Evolutionary conservation across 2,888 invertebrate genomes (phyloP), one percentile per base, ranked within the genome.

Genomic region (Tiliacea citrago): DNA sequence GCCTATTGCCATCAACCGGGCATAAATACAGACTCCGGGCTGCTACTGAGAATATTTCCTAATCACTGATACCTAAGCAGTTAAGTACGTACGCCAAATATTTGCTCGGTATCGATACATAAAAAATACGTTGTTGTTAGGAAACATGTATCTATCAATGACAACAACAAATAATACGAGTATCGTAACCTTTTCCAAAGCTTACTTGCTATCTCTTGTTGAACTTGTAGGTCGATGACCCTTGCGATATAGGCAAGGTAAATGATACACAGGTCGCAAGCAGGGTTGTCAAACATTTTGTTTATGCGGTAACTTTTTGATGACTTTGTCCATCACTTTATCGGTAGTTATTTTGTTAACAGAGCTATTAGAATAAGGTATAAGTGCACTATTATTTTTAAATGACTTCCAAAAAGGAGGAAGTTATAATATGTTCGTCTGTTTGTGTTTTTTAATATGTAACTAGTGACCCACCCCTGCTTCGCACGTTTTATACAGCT

Each of bases 211-310:
- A 83, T 85, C 83, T 80, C 68, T 79, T 86, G 83, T 86, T 87
- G 83, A 86, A 88, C 84, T 85, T 84, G 81, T 84, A 74, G 82
- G 90, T 91, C 88, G 85, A 80, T 79, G 88, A 82, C 88, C 84
- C 81, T 71, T 65, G n/a, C 45, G 83, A 87, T 89, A 88, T 58
- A 74, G 68, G 57, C 55, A 69, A 77, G 62, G 75, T 75, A 75
- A 85, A 84, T 84, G 82, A 84, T 78, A 74, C 62, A 51, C 29
- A 77, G 77, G 71, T 75, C 68, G 55, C 42, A 53, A 51, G 53
- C 78, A 85, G 80, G 87, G 86, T 45, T 83, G 78, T 39, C 61
- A 62, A 58, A 21, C 13, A 62, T 53, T 68, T 67, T 73, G 24
- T 65, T 13, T 61, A 68, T 21, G 35, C 45, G 24, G 51, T 51